A percentile compares a stretch with the other conserved stretches of the same genome.
These are phyloP conservation scores for Hypena proboscidalis DNA, from an alignment of 2,888 invertebrate genomes.

Conservation along the genomic window DNA sequence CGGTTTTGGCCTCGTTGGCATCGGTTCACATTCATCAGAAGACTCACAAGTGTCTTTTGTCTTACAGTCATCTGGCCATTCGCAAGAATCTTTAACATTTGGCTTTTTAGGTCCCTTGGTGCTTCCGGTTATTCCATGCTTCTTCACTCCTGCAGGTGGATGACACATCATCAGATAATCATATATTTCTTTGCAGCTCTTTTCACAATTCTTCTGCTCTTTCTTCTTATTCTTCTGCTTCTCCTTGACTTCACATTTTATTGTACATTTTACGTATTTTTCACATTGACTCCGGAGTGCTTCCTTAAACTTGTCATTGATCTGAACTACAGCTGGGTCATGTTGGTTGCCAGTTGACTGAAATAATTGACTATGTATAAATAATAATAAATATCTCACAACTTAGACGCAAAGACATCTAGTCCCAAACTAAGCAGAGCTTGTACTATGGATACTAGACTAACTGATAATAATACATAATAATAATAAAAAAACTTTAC, in stretches of 20 bases:
- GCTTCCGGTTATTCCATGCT: no score
- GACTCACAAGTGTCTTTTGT: no score
- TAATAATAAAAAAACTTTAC: no score
- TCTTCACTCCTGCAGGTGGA: not conserved
- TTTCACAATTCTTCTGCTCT: conserved; percentile 32
- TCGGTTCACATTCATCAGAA: no score
- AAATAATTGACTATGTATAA: not conserved
- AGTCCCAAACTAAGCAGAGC: no score
- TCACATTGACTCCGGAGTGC: conserved; percentile 48
- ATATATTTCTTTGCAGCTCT: conserved; percentile 42
- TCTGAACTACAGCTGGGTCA: conserved; percentile 6
- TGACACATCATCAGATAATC: conserved; percentile 11
- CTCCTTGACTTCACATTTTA: conserved; percentile 31
- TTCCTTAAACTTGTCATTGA: conserved; percentile 5
- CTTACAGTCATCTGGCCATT: no score
- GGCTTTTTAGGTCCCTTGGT: no score
- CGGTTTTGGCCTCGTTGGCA: no score
- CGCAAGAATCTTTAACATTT: no score
- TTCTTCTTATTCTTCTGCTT: conserved; percentile 1
- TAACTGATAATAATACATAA: no score
- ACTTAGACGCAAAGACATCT: no score
- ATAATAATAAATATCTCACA: not conserved
- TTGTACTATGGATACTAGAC: no score
- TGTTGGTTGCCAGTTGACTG: conserved; percentile 13
- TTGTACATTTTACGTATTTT: conserved; percentile 39